A percentile compares a stretch with the other conserved stretches of the same genome.
Conservation (phyloP, 2,797 vertebrate species). For the Lepilemur septentrionalis region DNA sequence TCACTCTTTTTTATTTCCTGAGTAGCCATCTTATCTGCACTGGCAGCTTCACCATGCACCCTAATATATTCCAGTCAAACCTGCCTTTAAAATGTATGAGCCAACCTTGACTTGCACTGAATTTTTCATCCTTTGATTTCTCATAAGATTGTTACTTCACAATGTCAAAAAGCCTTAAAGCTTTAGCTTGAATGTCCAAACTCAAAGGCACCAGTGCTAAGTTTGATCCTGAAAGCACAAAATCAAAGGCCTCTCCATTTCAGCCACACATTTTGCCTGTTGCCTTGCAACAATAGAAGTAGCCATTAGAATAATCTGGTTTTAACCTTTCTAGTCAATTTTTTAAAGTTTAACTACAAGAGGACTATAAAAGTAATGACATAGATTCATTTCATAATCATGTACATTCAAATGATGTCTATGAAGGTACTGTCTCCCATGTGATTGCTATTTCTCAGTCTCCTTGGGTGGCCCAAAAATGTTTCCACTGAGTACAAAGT, state of each 20-base stretch:
- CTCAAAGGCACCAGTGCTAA: constrained; percentile 37
- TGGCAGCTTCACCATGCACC: constrained; percentile 1
- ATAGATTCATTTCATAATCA: not conserved
- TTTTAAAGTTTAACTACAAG: not conserved
- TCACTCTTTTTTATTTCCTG: constrained; percentile 42
- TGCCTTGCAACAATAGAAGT: not conserved
- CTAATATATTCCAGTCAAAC: constrained; percentile 51
- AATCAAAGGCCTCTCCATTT: constrained; percentile 51
- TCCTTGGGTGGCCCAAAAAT: not conserved
- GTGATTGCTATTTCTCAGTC: not conserved
- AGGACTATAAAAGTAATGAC: not conserved
- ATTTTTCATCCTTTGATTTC: constrained; percentile 70
- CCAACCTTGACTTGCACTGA: constrained; percentile 27
- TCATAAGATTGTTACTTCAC: constrained; percentile 56
- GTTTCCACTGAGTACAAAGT: not conserved
- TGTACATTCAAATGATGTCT: not conserved
- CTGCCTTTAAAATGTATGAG: constrained; percentile 73
- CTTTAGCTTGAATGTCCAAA: constrained; percentile 53
- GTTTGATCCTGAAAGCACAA: constrained; percentile 56
- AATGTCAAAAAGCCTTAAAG: constrained; percentile 65
- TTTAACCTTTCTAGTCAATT: not conserved
- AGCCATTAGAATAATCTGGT: constrained; percentile 28
- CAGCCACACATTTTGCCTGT: not conserved
- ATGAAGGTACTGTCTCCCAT: not conserved
- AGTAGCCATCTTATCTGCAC: constrained; percentile 56